These are phyloP conservation scores for Reinhardtius hippoglossoides DNA, from an alignment of 2,113 vertebrate species.

Conservation along the genomic window DNA sequence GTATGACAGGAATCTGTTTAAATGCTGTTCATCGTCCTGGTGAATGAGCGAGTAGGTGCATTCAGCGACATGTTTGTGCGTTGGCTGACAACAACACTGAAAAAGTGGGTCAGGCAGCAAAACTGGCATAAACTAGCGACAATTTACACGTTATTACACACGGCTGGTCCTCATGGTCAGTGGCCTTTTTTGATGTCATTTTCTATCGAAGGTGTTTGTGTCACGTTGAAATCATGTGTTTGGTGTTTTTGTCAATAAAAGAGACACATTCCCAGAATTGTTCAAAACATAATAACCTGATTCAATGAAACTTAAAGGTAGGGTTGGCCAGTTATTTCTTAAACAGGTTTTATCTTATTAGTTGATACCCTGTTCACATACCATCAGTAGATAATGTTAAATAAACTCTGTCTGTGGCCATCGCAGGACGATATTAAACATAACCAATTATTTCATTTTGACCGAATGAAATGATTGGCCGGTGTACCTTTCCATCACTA, in stretches of 20 bases:
- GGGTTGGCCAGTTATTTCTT: too few species aligned
- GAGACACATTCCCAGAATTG: neutral
- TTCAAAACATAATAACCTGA: neutral
- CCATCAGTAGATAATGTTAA: too few species aligned
- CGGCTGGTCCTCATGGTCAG: constrained; percentile 16
- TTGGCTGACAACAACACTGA: constrained; percentile 1
- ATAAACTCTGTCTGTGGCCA: too few species aligned
- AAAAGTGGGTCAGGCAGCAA: constrained; percentile 60
- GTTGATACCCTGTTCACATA: too few species aligned
- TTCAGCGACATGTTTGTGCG: constrained; percentile 26
- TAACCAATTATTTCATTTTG: too few species aligned
- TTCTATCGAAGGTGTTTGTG: constrained; percentile 43
- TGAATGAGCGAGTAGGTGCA: constrained; percentile 1
- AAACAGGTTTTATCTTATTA: too few species aligned
- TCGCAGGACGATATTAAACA: too few species aligned
- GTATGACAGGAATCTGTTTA: neutral
- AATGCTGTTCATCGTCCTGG: constrained; percentile 2
- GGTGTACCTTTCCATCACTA: too few species aligned
- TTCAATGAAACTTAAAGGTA: too few species aligned
- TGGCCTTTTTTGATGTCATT: neutral
- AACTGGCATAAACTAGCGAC: constrained; percentile 24
- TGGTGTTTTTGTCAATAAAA: neutral
- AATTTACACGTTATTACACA: constrained; percentile 52
- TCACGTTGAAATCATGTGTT: neutral
- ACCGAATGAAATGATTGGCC: too few species aligned